A percentile compares a stretch with the other conserved stretches of the same genome.
Conservation (phyloP, 2,888 invertebrate species). For the Magallana nippona region DNA sequence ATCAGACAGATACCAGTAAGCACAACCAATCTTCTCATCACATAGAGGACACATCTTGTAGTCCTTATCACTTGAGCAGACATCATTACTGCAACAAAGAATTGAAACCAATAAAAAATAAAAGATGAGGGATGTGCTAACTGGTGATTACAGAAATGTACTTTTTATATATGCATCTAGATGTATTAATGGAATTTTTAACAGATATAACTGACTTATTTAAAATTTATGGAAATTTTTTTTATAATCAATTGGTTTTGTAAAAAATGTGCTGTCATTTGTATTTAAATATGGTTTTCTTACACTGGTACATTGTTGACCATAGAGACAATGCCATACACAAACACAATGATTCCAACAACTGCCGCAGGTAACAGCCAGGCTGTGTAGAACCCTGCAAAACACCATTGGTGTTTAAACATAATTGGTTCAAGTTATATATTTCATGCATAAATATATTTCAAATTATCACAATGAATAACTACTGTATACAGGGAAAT, state of each 20-base stretch:
- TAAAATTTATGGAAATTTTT: too few species aligned
- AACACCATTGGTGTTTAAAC: too few species aligned
- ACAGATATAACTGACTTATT: too few species aligned
- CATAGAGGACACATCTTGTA: slow-evolving; percentile 83
- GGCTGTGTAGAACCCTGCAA: slow-evolving; percentile 83
- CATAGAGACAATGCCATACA: slow-evolving; percentile 82
- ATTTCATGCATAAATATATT: background rate
- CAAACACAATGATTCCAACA: slow-evolving; percentile 83
- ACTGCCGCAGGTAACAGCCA: slow-evolving; percentile 83
- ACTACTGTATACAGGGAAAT: too few species aligned
- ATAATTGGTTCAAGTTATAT: background rate
- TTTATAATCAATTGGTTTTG: too few species aligned
- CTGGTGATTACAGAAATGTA: too few species aligned
- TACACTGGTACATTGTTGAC: slow-evolving; percentile 81
- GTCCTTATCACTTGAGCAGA: slow-evolving; percentile 80
- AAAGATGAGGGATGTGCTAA: too few species aligned
- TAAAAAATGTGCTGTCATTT: too few species aligned
- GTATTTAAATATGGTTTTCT: slow-evolving; percentile 60
- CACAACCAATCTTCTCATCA: slow-evolving; percentile 82
- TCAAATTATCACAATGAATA: background rate
- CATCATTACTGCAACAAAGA: slow-evolving; percentile 77
- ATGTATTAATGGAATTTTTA: too few species aligned
- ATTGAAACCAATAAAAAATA: background rate
- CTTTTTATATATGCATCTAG: too few species aligned
- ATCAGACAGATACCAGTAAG: slow-evolving; percentile 82